Percentiles rank a stretch among this genome's conserved stretches.
These are phyloP conservation scores for Pseudochromis fuscus DNA, from an alignment of 2,797 vertebrate genomes.

Conservation along the genomic window DNA sequence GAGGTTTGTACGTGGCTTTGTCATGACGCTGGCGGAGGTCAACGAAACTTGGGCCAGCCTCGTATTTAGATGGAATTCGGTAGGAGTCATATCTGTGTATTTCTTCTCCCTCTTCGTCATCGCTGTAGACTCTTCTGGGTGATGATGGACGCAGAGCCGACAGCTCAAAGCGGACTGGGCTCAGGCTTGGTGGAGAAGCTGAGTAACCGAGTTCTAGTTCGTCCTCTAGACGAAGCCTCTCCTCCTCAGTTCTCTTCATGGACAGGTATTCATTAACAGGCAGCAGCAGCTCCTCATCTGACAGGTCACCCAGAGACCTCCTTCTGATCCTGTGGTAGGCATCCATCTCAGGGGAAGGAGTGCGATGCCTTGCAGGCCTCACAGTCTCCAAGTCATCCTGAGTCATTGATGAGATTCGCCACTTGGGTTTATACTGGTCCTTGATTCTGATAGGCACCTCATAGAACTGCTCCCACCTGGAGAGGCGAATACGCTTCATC, in stretches of 20 bases:
- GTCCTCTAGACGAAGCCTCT: constrained; percentile 94
- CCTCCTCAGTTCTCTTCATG: constrained; percentile 97
- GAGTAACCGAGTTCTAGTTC: constrained; percentile 96
- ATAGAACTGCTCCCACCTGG: constrained; percentile 98
- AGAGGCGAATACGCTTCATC: constrained; percentile 97
- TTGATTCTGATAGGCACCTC: constrained; percentile 96
- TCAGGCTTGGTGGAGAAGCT: constrained; percentile 94
- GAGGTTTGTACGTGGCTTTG: constrained; percentile 88
- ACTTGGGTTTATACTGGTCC: constrained; percentile 96
- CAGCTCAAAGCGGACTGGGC: constrained; percentile 94
- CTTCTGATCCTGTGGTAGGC: constrained; percentile 91
- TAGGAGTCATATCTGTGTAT: constrained; percentile 89
- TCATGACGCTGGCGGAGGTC: constrained; percentile 94
- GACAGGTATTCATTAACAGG: constrained; percentile 95
- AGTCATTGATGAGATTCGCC: constrained; percentile 91
- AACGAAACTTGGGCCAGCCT: constrained; percentile 91
- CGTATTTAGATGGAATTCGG: constrained; percentile 92
- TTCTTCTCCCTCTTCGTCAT: constrained; percentile 86
- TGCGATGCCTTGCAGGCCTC: constrained; percentile 92
- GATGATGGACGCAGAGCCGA: constrained; percentile 91
- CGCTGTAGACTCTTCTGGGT: constrained; percentile 84
- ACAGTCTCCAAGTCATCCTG: constrained; percentile 98
- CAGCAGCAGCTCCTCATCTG: constrained; percentile 95
- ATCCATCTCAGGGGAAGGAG: constrained; percentile 91
- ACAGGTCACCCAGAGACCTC: constrained; percentile 94